Evolutionary conservation across 2,797 vertebrate species (phyloP).

Genomic region (Sternarchorhynchus goeldii): DNA sequence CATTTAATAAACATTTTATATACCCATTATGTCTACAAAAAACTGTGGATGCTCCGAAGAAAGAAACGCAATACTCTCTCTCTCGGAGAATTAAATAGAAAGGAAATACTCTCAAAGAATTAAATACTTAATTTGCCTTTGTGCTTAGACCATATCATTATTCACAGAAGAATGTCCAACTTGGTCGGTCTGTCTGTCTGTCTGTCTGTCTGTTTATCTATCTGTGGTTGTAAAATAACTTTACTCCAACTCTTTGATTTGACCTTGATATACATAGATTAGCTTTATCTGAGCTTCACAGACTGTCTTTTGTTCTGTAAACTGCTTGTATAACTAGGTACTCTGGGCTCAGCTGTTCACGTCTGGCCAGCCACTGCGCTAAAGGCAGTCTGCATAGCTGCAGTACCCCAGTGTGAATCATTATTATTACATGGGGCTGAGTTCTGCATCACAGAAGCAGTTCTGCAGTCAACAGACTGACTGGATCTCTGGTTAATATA

Average conservation of each 20-base stretch:
- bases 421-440: conserved; percentile 2
- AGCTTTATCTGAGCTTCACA: conserved; percentile 9
- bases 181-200: neutral
- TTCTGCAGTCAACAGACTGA: conserved; percentile 11
- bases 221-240: neutral
- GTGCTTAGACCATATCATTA: neutral
- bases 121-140: neutral
- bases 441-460: conserved; percentile 25
- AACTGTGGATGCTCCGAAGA: conserved; percentile 11
- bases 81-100: neutral
- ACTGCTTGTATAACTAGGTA: conserved; percentile 2
- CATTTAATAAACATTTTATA: too few relatives aligned
- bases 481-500: neutral
- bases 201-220: neutral
- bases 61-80: conserved; percentile 36
- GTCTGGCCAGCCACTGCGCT: conserved; percentile 33
- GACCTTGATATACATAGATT: neutral
- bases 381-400: conserved; percentile 6
- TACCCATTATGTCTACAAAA: conserved; percentile 1
- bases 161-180: neutral
- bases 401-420: conserved; percentile 23
- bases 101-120: conserved; percentile 5
- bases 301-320: conserved; percentile 12
- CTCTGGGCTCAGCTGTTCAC: conserved; percentile 31
- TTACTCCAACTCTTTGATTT: neutral